Base-by-base conservation (phyloP, 2,797 vertebrate genomes). In the Martes flavigula region DNA sequence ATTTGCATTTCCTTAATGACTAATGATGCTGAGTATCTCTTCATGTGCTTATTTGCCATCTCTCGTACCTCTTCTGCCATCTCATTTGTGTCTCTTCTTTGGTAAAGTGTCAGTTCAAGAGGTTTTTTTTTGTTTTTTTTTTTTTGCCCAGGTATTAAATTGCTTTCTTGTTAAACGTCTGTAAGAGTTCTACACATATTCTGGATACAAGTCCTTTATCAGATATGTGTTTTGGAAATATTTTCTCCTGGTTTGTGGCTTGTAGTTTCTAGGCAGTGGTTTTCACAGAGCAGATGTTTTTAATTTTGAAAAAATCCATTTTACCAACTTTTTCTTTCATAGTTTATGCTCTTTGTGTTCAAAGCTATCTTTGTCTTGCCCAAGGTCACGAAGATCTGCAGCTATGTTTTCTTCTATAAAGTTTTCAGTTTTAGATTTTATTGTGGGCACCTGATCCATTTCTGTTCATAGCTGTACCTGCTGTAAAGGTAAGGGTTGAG, bases 271-370 rank as follows among this genome's bases (percentile, higher is more conserved):
- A 82, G 93, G 90, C 91, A 73, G 27, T 87, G 66, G n/a, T 95
- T 97, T 97, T 90, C 77, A 92, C 93, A 94, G 87, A 82, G 78
- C 84, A 96, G 79, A 82, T 96, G 84, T 90, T 95, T 96, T 93
- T 88, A 81, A 97, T 97, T 97, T 93, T 90, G 58, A 95, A 86
- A 96, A 96, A 94, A 94, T 85, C 70, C 60, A 91, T 72, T 72
- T 91, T 91, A 90, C 27, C 84, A 91, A 88, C 32, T 68, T 87
- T 85, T 94, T 78, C 68, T 32, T 85, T 81, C 58, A 88, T 32
- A 83, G 77, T 77, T 78, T 48, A 78, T 25, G 15, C 20, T 93
- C 79, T 94, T 68, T 54, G 21, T 58, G 40, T 91, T 86, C 48
- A 2, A 93, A 93, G 70, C 62, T 96, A 94, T 23, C 54, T 94